Conservation (phyloP, 92 coral and sea anemone species). For the Bergia sp. region DNA sequence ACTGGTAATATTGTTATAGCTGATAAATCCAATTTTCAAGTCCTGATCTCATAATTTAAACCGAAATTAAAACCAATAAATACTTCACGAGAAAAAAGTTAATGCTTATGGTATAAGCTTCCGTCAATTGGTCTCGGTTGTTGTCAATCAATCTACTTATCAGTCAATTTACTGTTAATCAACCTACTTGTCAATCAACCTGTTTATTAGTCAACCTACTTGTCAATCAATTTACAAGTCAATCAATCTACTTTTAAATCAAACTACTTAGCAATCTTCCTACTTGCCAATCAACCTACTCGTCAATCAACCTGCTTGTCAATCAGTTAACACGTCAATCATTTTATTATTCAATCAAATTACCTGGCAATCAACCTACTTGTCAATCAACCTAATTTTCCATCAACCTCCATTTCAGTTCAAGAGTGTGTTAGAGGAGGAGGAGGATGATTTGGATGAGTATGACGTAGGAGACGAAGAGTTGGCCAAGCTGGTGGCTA, state of each 20-base stretch:
- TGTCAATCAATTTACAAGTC: no score
- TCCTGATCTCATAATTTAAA: no score
- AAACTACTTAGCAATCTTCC: not conserved
- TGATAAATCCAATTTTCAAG: no score
- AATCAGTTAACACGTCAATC: no score
- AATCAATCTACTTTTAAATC: not conserved
- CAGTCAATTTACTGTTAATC: no score
- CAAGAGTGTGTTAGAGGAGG: conserved; percentile 83
- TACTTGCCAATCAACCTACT: no score
- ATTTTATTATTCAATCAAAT: not conserved
- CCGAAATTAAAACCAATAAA: not conserved
- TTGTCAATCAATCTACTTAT: no score
- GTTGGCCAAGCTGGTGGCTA: conserved; percentile 92
- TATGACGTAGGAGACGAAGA: conserved; percentile 93
- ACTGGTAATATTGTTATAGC: no score
- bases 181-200: no score
- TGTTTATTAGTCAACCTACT: no score
- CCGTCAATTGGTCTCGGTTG: not conserved
- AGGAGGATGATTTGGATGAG: conserved; percentile 90
- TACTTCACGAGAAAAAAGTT: not conserved
- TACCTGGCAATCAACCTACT: not conserved
- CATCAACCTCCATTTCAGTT: conserved; percentile 52
- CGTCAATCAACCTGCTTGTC: no score
- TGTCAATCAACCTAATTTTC: not conserved
- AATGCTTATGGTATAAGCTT: not conserved